phyloP scores from a whole-genome alignment of 2,113 vertebrate species.

The Sphyrna mokarran region DNA sequence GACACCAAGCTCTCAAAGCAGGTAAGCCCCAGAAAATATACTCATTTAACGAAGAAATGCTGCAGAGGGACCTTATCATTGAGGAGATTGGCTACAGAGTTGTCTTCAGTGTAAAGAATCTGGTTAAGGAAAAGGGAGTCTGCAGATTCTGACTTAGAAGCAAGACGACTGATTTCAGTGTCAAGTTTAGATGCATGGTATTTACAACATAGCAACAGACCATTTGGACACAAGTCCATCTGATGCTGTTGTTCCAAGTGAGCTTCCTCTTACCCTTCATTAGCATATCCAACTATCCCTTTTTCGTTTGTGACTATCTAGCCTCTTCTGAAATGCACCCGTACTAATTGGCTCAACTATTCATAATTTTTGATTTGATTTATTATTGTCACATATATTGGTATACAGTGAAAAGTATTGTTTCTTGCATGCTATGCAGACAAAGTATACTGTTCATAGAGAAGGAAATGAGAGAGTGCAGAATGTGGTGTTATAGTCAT shows the following conservation, averaged over 20 bases:
- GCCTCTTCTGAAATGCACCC: background rate
- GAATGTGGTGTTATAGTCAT: too few relatives aligned
- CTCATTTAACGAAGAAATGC: background rate
- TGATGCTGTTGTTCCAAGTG: background rate
- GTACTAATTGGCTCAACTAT: background rate
- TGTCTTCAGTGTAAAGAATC: background rate
- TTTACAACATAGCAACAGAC: background rate
- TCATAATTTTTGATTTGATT: too few relatives aligned
- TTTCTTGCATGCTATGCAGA: too few relatives aligned
- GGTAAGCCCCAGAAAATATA: background rate
- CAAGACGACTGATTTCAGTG: background rate
- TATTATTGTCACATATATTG: too few relatives aligned
- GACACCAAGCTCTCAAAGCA: slow-evolving; percentile 7
- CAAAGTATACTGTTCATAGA: too few relatives aligned
- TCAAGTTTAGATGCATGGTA: background rate
- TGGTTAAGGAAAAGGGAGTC: background rate
- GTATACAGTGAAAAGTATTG: too few relatives aligned
- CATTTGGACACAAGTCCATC: background rate
- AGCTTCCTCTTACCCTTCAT: background rate
- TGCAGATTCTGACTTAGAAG: background rate
- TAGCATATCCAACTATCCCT: too few relatives aligned
- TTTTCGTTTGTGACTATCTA: background rate
- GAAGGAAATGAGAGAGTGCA: too few relatives aligned
- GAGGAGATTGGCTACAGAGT: background rate
- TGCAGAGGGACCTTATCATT: background rate